Conservation (phyloP, 2,888 invertebrate genomes). For the Limnephilus rhombicus region DNA sequence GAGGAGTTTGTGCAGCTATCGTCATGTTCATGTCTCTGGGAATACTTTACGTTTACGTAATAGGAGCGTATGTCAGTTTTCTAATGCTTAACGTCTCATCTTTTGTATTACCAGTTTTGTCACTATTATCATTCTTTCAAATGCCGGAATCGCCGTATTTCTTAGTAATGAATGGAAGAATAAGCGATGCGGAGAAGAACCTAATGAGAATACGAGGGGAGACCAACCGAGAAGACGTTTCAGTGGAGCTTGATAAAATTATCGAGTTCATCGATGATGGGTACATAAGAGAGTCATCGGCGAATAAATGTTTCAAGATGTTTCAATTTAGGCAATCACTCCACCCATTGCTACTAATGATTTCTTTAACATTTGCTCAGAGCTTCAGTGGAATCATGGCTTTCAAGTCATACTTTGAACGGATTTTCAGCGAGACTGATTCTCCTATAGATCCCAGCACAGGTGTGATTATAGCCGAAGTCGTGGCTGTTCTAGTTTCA, state of each 20-base stretch:
- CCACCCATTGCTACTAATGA: conserved; percentile 7
- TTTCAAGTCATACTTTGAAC: conserved; percentile 40
- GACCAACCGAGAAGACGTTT: background rate
- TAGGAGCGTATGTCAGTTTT: conserved; percentile 60
- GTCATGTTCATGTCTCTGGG: conserved; percentile 48
- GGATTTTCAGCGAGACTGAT: conserved; percentile 25
- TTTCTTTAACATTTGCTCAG: conserved; percentile 37
- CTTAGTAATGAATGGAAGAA: conserved; percentile 52
- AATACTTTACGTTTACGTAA: conserved; percentile 52
- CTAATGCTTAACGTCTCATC: conserved; percentile 46
- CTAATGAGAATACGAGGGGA: conserved; percentile 50
- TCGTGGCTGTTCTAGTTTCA: background rate
- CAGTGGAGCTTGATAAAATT: conserved; percentile 39
- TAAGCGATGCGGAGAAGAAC: conserved; percentile 39
- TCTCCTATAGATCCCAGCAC: background rate
- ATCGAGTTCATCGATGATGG: conserved; percentile 48
- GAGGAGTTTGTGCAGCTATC: conserved; percentile 50
- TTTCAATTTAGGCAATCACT: conserved; percentile 34
- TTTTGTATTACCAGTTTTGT: conserved; percentile 55
- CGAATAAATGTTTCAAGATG: conserved; percentile 15
- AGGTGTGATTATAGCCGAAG: conserved; percentile 33
- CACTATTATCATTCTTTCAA: conserved; percentile 49
- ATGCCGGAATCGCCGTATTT: conserved; percentile 65
- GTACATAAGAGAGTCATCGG: conserved; percentile 3
- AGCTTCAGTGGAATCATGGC: conserved; percentile 42